phyloP scores from a whole-genome alignment of 2,113 vertebrate species.

The Marcusenius ussheri region DNA sequence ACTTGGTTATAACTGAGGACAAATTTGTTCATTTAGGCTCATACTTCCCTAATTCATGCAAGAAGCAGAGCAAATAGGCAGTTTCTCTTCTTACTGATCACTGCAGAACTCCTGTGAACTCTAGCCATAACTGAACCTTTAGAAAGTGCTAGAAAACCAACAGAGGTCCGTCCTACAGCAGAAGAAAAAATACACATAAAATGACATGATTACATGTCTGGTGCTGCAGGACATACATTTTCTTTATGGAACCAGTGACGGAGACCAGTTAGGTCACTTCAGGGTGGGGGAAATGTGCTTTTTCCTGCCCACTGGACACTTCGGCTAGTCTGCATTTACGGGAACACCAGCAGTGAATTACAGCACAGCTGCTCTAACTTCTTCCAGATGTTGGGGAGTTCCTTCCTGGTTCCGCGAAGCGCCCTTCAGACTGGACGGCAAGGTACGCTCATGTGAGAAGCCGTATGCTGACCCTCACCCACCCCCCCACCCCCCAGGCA shows the following conservation, averaged over 20 bases:
- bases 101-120: not conserved
- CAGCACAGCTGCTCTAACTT: not conserved
- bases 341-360: not conserved
- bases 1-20: not conserved
- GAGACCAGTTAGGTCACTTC: not conserved
- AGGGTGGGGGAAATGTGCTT: not conserved
- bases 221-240: not conserved
- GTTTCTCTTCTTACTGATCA: not conserved
- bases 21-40: not conserved
- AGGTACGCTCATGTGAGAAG: not conserved
- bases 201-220: not conserved
- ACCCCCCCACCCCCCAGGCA: not conserved
- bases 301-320: not conserved
- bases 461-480: not conserved
- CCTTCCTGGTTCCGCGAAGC: not conserved
- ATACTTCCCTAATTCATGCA: not conserved
- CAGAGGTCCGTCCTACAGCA: too few relatives aligned
- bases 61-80: not conserved
- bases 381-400: not conserved
- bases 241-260: constrained; percentile 2
- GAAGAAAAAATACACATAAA: not conserved
- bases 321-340: not conserved
- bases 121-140: not conserved
- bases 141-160: not conserved
- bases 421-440: not conserved